Conservation (phyloP, 64 coral and sea anemone species). For the Stichodactyla mertensii region DNA sequence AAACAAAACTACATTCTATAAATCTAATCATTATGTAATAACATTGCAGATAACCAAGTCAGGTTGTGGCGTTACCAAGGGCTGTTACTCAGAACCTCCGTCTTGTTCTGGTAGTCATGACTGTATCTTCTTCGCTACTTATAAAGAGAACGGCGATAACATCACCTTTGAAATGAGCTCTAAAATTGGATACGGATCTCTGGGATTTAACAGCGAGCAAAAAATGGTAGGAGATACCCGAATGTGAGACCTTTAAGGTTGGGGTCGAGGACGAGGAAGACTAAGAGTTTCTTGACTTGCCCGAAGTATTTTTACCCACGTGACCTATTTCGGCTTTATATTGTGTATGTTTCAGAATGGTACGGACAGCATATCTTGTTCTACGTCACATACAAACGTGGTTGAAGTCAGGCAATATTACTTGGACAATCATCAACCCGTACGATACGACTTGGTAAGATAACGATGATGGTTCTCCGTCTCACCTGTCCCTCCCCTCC, state of each 20-base stretch:
- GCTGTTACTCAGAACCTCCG: slow-evolving; percentile 50
- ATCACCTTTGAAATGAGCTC: slow-evolving; percentile 60
- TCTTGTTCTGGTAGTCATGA: slow-evolving; percentile 42
- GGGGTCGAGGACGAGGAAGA: too few species aligned
- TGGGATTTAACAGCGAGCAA: slow-evolving; percentile 49
- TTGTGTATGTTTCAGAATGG: slow-evolving; percentile 22
- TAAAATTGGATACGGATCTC: slow-evolving; percentile 22
- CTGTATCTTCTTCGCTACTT: slow-evolving; percentile 43
- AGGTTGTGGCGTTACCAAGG: slow-evolving; percentile 30
- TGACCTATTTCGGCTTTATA: not conserved
- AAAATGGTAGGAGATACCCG: slow-evolving; percentile 23
- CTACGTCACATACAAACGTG: slow-evolving; percentile 24
- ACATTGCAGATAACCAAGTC: slow-evolving; percentile 38
- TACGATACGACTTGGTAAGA: slow-evolving; percentile 38
- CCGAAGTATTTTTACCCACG: too few species aligned
- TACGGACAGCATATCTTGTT: slow-evolving; percentile 42
- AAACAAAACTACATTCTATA: too few species aligned
- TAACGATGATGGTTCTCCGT: too few species aligned
- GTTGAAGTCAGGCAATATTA: slow-evolving; percentile 45
- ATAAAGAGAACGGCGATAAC: slow-evolving; percentile 27
- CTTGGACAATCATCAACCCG: slow-evolving; percentile 26
- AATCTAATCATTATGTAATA: not conserved
- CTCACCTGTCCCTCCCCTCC: not conserved
- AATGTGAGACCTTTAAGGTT: too few species aligned
- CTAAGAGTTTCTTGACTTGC: too few species aligned